Conservation (phyloP, 2,888 invertebrate genomes). For the Cerceris ruficornis region DNA sequence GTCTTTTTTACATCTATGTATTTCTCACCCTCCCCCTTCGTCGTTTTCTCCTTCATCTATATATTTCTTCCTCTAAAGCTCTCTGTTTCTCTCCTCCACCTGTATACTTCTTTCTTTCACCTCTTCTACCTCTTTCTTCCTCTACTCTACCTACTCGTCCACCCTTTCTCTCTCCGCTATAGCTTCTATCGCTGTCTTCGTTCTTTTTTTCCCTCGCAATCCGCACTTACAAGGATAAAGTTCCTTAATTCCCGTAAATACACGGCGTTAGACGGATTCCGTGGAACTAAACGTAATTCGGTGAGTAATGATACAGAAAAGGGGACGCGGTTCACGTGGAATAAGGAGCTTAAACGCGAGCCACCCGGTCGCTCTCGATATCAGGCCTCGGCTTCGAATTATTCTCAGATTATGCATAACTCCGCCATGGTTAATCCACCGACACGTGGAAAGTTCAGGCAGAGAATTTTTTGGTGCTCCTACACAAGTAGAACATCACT, state of each 20-base stretch:
- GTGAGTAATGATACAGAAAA: slow-evolving; percentile 51
- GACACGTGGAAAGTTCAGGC: not conserved
- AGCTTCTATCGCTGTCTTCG: not conserved
- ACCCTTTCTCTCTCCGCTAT: not conserved
- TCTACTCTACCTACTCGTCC: no score
- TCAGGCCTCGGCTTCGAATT: slow-evolving; percentile 3
- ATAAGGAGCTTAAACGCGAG: slow-evolving; percentile 53
- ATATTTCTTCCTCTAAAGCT: no score
- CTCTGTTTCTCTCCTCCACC: no score
- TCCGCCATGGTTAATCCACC: slow-evolving; percentile 26
- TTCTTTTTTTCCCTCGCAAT: not conserved
- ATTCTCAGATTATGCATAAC: slow-evolving; percentile 3
- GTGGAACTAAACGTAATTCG: slow-evolving; percentile 53
- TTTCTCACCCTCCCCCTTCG: no score
- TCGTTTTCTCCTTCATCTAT: no score
- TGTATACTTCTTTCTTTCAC: no score
- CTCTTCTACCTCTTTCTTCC: no score
- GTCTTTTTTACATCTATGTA: no score
- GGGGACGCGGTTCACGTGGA: slow-evolving; percentile 12
- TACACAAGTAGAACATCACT: no score
- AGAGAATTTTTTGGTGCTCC: not conserved
- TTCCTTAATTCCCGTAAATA: slow-evolving; percentile 18
- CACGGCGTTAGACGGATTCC: not conserved
- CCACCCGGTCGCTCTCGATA: slow-evolving; percentile 11
- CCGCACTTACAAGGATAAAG: slow-evolving; percentile 4